These are phyloP conservation scores for Chrysemys picta DNA, from an alignment of 2,113 vertebrate genomes.

Conservation along the genomic window DNA sequence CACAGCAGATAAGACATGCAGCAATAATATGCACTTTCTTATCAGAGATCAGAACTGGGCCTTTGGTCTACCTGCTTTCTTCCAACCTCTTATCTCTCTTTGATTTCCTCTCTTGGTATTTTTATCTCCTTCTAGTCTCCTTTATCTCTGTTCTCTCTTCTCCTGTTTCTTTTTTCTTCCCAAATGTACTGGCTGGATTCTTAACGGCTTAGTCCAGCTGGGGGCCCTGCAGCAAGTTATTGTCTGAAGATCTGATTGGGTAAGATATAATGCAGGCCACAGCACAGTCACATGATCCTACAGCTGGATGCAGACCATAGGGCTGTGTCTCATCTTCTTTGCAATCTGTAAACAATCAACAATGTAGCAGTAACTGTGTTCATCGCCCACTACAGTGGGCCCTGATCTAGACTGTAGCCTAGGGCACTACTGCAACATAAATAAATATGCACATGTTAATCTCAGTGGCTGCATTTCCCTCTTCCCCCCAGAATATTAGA, in stretches of 20 bases:
- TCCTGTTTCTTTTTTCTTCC: not conserved
- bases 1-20: not conserved
- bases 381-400: not conserved
- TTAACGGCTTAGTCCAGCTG: not conserved
- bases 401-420: not conserved
- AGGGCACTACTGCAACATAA: not conserved
- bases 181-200: not conserved
- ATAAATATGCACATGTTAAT: not conserved
- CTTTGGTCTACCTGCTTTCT: not conserved
- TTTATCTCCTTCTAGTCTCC: not conserved
- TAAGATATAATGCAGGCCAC: conserved; percentile 2
- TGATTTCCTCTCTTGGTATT: not conserved
- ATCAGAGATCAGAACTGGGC: not conserved
- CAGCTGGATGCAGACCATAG: fast-evolving
- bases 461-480: not conserved
- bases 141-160: not conserved
- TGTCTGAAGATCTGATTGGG: conserved; percentile 21
- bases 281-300: fast-evolving
- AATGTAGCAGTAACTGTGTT: not conserved
- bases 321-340: not conserved
- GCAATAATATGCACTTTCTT: not conserved
- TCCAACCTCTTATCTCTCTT: not conserved
- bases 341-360: not conserved
- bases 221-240: conserved; percentile 11
- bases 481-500: not conserved